phyloP scores from a whole-genome alignment of 2,888 invertebrate species.

The Scaptomyza reducta region DNA sequence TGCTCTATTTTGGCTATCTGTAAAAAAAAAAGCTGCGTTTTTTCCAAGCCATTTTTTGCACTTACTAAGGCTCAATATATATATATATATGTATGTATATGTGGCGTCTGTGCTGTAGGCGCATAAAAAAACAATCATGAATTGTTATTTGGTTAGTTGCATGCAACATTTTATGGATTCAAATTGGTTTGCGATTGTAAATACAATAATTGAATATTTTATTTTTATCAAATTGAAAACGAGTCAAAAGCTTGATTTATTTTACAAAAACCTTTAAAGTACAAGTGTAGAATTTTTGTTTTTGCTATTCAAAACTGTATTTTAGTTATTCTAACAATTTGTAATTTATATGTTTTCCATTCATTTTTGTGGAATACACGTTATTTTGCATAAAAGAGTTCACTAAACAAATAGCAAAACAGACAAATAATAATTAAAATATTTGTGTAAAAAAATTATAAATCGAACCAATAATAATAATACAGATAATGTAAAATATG shows the following conservation, averaged over 20 bases:
- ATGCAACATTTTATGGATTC: constrained; percentile 28
- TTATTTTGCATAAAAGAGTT: background rate
- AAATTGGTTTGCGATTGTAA: constrained; percentile 45
- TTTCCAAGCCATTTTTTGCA: constrained; percentile 5
- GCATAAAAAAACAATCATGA: constrained; percentile 32
- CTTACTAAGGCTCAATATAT: constrained; percentile 21
- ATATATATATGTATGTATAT: background rate
- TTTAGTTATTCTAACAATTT: background rate
- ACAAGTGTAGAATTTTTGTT: background rate
- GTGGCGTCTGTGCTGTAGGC: constrained; percentile 10
- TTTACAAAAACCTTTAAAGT: background rate
- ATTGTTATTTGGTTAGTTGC: constrained; percentile 29
- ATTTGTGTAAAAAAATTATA: background rate
- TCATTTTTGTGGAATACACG: background rate
- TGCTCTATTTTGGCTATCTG: constrained; percentile 38
- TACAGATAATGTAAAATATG: background rate
- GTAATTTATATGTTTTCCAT: background rate
- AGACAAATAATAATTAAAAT: background rate
- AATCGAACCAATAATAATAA: background rate
- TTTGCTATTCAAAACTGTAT: background rate
- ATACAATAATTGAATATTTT: constrained; percentile 56
- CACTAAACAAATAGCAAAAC: background rate
- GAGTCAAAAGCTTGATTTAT: constrained; percentile 22
- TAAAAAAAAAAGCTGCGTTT: constrained; percentile 16
- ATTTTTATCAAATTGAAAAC: constrained; percentile 35